Conservation (phyloP, 2,888 invertebrate species). For the Hoplodrina blanda region DNA sequence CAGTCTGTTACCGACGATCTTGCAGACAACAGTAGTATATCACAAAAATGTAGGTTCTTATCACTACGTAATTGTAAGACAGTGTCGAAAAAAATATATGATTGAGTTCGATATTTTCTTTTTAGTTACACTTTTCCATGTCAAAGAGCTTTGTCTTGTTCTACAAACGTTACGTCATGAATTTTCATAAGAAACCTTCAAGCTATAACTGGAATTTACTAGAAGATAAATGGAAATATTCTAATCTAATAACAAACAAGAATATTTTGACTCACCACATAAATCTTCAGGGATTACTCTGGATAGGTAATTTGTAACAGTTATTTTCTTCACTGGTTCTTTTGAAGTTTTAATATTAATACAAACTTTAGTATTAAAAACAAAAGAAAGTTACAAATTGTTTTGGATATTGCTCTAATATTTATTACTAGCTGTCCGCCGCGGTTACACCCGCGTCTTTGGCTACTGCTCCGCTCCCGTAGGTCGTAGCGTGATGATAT, state of each 20-base stretch:
- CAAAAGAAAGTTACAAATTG: background rate
- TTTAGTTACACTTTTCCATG: slow-evolving; percentile 18
- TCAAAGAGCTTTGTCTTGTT: slow-evolving; percentile 41
- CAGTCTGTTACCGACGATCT: slow-evolving; percentile 76
- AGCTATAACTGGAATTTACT: slow-evolving; percentile 31
- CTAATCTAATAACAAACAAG: slow-evolving; percentile 34
- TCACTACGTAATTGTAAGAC: background rate
- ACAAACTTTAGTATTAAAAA: slow-evolving; percentile 6
- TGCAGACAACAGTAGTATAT: background rate
- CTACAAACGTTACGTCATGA: slow-evolving; percentile 37
- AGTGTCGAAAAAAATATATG: background rate
- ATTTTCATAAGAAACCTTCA: slow-evolving; percentile 35
- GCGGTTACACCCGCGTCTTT: too few species aligned
- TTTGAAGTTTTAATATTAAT: slow-evolving; percentile 6
- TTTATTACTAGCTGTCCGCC: too few species aligned
- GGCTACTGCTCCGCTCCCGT: too few species aligned
- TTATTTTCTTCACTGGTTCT: slow-evolving; percentile 2
- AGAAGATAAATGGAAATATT: slow-evolving; percentile 37
- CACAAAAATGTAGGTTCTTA: background rate
- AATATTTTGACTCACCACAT: slow-evolving; percentile 31
- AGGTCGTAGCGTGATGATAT: too few species aligned
- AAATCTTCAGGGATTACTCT: slow-evolving; percentile 30
- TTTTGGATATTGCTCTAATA: slow-evolving; percentile 3
- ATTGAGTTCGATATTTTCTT: background rate
- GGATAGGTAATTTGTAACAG: slow-evolving; percentile 18